A percentile compares a stretch with the other conserved stretches of the same genome.
These are phyloP conservation scores for Chamaetylas fuelleborni DNA, from an alignment of 2,113 vertebrate genomes.

Conservation along the genomic window DNA sequence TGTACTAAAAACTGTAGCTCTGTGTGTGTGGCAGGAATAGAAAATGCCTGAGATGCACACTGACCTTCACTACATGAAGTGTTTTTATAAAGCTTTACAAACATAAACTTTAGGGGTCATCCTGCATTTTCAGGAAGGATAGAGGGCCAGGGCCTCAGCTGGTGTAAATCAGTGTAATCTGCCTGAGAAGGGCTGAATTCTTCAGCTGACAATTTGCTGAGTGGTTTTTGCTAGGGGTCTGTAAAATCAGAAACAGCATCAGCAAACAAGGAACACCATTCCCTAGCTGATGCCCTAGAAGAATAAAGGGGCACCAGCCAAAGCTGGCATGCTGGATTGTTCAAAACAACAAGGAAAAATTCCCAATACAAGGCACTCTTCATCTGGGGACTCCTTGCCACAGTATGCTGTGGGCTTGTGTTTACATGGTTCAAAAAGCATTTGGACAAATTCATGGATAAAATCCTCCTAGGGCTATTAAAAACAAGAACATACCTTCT, in stretches of 20 bases:
- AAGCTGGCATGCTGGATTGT: neutral
- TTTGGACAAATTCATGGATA: neutral
- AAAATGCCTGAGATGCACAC: neutral
- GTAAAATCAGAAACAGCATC: neutral
- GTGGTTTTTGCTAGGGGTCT: neutral
- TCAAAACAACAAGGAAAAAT: neutral
- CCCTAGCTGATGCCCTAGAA: neutral
- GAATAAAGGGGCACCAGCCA: neutral
- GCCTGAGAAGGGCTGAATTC: neutral
- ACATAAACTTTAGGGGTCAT: neutral
- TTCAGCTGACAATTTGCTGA: neutral
- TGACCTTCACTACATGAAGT: neutral
- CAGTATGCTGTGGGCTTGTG: neutral
- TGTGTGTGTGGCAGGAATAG: neutral
- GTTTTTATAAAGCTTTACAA: neutral
- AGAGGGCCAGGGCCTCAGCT: neutral
- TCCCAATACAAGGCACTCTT: neutral
- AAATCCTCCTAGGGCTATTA: neutral
- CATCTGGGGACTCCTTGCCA: neutral
- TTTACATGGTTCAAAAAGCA: neutral
- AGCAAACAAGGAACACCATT: neutral
- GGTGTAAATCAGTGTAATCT: neutral
- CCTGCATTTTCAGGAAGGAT: neutral
- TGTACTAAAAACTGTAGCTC: neutral
- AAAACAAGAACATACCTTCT: neutral